These are phyloP conservation scores for Neocrepidodera transversa DNA, from an alignment of 2,888 invertebrate species.

Conservation along the genomic window DNA sequence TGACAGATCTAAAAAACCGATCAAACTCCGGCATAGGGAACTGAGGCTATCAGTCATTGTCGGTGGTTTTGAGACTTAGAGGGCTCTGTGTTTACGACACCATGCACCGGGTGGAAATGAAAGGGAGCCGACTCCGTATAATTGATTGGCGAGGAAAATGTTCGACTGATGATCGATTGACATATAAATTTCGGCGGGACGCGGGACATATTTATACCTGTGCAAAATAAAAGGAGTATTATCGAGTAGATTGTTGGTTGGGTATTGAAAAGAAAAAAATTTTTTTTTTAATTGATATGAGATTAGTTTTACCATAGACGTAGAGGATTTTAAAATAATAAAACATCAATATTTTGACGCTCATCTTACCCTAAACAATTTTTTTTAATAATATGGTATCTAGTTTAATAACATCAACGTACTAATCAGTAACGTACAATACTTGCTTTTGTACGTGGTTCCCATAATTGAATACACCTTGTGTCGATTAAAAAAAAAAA, in stretches of 20 bases:
- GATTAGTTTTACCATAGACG: conserved; percentile 5
- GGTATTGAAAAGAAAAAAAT: neutral
- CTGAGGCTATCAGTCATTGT: conserved; percentile 48
- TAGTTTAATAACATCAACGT: no score
- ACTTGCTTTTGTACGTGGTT: no score
- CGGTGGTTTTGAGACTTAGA: conserved; percentile 35
- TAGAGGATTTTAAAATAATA: no score
- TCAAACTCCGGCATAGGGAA: conserved; percentile 48
- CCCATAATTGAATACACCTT: no score
- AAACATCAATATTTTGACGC: no score
- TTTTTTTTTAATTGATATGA: conserved; percentile 12
- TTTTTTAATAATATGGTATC: no score
- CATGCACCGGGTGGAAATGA: conserved; percentile 29
- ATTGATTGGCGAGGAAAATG: conserved; percentile 43
- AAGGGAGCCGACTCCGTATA: conserved; percentile 42
- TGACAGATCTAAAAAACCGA: conserved; percentile 51
- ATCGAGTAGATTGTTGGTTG: conserved; percentile 15
- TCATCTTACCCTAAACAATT: no score
- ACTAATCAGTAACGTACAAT: no score
- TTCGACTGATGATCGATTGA: conserved; percentile 37
- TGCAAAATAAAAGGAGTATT: conserved; percentile 30
- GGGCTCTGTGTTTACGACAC: conserved; percentile 10
- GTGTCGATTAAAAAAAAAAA: no score
- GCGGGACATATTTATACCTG: conserved; percentile 32
- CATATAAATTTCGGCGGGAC: conserved; percentile 33